Percentiles rank a stretch among this genome's conserved stretches.
These are phyloP conservation scores for Actinernus sp. DNA, from an alignment of 92 coral and sea anemone genomes.

Conservation along the genomic window DNA sequence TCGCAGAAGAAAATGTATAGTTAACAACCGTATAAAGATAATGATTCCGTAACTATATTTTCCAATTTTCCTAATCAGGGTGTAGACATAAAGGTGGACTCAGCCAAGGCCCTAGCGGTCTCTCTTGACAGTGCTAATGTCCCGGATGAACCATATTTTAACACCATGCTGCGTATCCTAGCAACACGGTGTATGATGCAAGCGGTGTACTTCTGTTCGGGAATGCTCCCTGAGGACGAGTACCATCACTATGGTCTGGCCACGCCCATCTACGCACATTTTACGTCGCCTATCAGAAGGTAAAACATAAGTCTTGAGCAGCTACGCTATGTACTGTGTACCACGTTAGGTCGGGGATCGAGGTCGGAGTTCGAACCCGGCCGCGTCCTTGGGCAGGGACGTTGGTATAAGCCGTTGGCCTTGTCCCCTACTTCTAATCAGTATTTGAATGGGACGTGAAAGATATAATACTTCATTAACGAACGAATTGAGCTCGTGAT, in stretches of 20 bases:
- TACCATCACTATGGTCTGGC: constrained; percentile 96
- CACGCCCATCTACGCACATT: constrained; percentile 96
- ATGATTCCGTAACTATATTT: not conserved
- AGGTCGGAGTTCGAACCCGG: no score
- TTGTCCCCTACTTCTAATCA: no score
- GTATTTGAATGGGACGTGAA: no score
- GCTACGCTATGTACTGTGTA: no score
- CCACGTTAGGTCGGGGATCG: not conserved
- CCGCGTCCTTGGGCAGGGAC: no score
- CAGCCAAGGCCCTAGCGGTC: constrained; percentile 90
- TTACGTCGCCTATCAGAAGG: constrained; percentile 99
- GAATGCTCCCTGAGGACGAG: constrained; percentile 89
- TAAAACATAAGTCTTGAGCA: no score
- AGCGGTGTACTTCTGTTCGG: constrained; percentile 99
- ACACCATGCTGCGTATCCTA: constrained; percentile 96
- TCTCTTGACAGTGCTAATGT: constrained; percentile 84
- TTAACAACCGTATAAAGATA: not conserved
- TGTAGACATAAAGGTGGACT: constrained; percentile 80
- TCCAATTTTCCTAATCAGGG: constrained; percentile 53
- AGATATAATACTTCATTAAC: no score
- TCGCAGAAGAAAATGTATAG: no score
- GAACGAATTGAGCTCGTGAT: no score
- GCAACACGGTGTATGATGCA: constrained; percentile 99
- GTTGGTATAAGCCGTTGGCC: no score
- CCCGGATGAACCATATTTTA: constrained; percentile 92